Percentiles rank a stretch among this genome's conserved stretches.
Conservation (phyloP, 2,888 invertebrate genomes). For the Drosophila parthenogenetica region DNA sequence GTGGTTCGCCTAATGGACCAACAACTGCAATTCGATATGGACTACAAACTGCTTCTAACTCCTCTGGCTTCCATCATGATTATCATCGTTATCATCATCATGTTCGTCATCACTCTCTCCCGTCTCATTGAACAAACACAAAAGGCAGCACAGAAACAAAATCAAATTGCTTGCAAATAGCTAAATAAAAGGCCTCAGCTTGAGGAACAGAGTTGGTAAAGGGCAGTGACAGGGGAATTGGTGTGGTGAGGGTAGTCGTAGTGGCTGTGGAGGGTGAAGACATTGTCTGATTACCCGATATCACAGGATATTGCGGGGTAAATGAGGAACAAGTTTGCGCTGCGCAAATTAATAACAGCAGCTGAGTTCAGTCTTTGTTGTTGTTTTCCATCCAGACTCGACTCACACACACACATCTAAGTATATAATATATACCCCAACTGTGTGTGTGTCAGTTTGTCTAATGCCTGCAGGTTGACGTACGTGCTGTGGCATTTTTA, state of each 20-base stretch:
- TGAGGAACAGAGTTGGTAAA: not conserved
- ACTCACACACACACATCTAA: slow-evolving; percentile 18
- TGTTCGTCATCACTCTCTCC: not conserved
- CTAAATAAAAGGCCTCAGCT: slow-evolving; percentile 58
- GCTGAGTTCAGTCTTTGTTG: slow-evolving; percentile 39
- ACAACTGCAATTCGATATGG: slow-evolving; percentile 74
- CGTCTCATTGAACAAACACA: slow-evolving; percentile 45
- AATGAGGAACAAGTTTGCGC: slow-evolving; percentile 64
- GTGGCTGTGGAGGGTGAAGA: not conserved
- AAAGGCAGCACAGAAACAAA: slow-evolving; percentile 53
- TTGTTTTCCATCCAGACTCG: slow-evolving; percentile 24
- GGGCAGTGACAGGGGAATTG: no score
- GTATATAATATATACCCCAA: slow-evolving; percentile 1
- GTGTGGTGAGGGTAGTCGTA: no score
- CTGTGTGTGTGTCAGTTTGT: slow-evolving; percentile 43
- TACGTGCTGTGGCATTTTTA: slow-evolving; percentile 81
- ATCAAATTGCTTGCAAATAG: slow-evolving; percentile 74
- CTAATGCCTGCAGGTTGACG: slow-evolving; percentile 76
- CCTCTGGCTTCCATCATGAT: not conserved
- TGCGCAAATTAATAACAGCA: slow-evolving; percentile 76
- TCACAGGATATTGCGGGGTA: slow-evolving; percentile 64
- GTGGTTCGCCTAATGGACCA: slow-evolving; percentile 73
- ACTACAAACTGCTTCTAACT: slow-evolving; percentile 19
- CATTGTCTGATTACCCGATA: slow-evolving; percentile 53
- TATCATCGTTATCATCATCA: not conserved